phyloP scores from a whole-genome alignment of 2,113 vertebrate species.

The Lipophrys pholis region DNA sequence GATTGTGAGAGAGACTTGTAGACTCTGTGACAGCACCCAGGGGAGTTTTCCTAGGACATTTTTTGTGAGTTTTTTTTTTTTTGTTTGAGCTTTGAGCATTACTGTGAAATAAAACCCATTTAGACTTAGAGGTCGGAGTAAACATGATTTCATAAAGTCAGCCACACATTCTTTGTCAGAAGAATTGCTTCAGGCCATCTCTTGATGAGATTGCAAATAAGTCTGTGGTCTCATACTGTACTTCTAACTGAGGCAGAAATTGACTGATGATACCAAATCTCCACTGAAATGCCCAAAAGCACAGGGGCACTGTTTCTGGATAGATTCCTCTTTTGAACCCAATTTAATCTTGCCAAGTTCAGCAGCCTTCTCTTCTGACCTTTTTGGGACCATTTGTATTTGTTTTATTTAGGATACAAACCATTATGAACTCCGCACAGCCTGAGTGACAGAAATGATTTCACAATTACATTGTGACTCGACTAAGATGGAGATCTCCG shows the following conservation, averaged over 20 bases:
- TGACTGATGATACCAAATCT: constrained; percentile 48
- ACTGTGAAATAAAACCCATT: constrained; percentile 54
- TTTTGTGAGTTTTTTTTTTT: constrained; percentile 54
- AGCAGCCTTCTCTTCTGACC: neutral
- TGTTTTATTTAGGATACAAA: constrained; percentile 2
- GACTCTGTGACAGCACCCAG: constrained; percentile 52
- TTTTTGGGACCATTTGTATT: constrained; percentile 3
- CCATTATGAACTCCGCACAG: constrained; percentile 3
- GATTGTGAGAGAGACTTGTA: constrained; percentile 51
- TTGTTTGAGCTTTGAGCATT: constrained; percentile 39
- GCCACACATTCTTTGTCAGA: constrained; percentile 38
- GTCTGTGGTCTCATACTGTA: constrained; percentile 20
- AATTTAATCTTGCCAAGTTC: constrained; percentile 12
- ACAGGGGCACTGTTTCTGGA: constrained; percentile 4
- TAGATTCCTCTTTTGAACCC: constrained; percentile 14
- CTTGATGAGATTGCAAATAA: constrained; percentile 52
- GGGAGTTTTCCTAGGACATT: constrained; percentile 44
- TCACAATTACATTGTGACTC: neutral
- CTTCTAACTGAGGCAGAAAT: constrained; percentile 44
- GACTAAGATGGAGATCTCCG: neutral
- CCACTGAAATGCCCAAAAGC: constrained; percentile 43
- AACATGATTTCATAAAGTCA: constrained; percentile 64
- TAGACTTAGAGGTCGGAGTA: constrained; percentile 53
- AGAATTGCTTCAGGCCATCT: constrained; percentile 44
- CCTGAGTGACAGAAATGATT: neutral